Percentiles rank a stretch among this genome's conserved stretches.
These are phyloP conservation scores for Saccostrea glomerata DNA, from an alignment of 1,140 invertebrate species.

Conservation along the genomic window DNA sequence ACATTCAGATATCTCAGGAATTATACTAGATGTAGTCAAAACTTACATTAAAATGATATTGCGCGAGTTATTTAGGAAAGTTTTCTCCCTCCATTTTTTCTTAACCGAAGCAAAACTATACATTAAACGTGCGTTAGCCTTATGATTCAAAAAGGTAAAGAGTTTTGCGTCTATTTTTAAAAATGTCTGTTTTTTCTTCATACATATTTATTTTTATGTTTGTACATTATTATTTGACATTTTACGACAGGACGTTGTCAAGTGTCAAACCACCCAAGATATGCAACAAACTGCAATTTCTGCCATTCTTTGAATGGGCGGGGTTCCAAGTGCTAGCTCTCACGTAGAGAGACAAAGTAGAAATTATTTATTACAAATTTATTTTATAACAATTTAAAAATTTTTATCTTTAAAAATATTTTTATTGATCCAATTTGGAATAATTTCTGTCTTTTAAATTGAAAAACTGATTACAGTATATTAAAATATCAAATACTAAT, in stretches of 20 bases:
- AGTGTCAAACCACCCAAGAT: conserved; percentile 29
- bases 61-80: neutral
- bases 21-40: neutral
- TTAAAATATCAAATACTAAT: too few relatives aligned
- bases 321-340: neutral
- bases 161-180: conserved; percentile 31
- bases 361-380: neutral
- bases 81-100: neutral
- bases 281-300: neutral
- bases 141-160: neutral
- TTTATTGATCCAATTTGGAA: too few relatives aligned
- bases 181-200: conserved; percentile 22
- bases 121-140: neutral
- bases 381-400: too few relatives aligned
- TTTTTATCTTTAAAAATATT: too few relatives aligned
- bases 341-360: neutral
- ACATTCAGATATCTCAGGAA: neutral
- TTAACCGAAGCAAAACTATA: neutral
- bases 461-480: too few relatives aligned
- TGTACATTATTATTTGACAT: conserved; percentile 27
- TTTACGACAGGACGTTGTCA: neutral
- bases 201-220: conserved; percentile 33
- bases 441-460: too few relatives aligned
- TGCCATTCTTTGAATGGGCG: neutral
- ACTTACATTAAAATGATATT: neutral